phyloP scores from a whole-genome alignment of 2,888 invertebrate genomes.

The Eupelmus urozonus region DNA sequence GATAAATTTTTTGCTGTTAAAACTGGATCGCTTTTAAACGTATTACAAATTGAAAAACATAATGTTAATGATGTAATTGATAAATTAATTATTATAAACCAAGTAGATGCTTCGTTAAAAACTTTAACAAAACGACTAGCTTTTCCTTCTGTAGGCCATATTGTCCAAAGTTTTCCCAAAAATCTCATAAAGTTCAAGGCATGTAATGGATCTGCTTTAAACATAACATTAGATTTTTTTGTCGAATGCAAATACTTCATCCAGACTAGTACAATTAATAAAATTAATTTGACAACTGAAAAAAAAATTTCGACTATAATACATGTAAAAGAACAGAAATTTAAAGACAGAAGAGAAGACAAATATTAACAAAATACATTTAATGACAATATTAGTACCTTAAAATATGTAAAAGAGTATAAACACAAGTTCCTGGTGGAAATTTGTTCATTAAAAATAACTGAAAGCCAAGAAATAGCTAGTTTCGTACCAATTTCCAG shows the following conservation, averaged over 20 bases:
- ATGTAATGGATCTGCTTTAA: conserved; percentile 2
- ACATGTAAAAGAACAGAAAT: too few species aligned
- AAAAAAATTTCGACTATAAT: too few species aligned
- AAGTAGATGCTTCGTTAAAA: conserved; percentile 23
- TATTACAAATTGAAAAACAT: conserved; percentile 15
- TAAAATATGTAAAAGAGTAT: too few species aligned
- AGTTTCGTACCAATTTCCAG: too few species aligned
- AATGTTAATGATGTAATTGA: conserved; percentile 16
- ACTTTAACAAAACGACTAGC: neutral
- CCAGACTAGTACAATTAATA: too few species aligned
- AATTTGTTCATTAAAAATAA: too few species aligned
- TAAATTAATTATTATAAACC: conserved; percentile 37
- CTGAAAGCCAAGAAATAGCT: too few species aligned
- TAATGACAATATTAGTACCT: too few species aligned
- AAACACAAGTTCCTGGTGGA: too few species aligned
- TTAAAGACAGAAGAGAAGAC: too few species aligned
- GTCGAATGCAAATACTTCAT: neutral
- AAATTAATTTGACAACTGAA: too few species aligned
- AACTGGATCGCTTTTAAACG: conserved; percentile 10
- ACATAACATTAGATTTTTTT: neutral
- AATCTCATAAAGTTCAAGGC: neutral
- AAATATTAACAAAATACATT: too few species aligned
- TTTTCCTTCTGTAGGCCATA: conserved; percentile 22
- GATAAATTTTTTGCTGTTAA: conserved; percentile 33
- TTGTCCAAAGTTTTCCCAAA: conserved; percentile 9